These are phyloP conservation scores for Notolabrus celidotus DNA, from an alignment of 2,797 vertebrate genomes.

Conservation along the genomic window DNA sequence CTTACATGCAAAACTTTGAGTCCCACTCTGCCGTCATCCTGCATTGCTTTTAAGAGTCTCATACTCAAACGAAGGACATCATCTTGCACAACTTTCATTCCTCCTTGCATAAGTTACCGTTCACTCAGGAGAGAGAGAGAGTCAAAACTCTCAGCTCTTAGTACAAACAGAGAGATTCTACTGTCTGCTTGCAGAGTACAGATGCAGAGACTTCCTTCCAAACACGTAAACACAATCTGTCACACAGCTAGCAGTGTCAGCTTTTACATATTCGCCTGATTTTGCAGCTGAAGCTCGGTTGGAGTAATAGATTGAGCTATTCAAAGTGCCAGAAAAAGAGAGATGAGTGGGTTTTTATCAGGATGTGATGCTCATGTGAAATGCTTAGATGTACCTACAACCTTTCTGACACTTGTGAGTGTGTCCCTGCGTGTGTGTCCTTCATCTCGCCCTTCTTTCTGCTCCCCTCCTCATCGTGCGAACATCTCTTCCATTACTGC, in stretches of 20 bases:
- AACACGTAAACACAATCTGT: slow-evolving; percentile 50
- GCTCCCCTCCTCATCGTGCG: slow-evolving; percentile 20
- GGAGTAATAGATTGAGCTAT: slow-evolving; percentile 3
- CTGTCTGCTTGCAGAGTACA: slow-evolving; percentile 7
- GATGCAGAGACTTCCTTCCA: slow-evolving; percentile 21
- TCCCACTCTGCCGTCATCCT: background rate
- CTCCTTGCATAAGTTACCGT: too few species aligned
- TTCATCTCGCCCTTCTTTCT: slow-evolving; percentile 60
- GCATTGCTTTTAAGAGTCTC: background rate
- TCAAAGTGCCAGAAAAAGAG: background rate
- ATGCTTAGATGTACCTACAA: background rate
- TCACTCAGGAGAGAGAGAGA: too few species aligned
- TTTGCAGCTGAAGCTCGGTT: slow-evolving; percentile 15
- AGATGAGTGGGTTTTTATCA: background rate
- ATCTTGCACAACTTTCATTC: too few species aligned
- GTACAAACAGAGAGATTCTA: background rate
- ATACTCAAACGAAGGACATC: too few species aligned
- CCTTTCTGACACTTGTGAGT: background rate
- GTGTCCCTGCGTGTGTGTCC: slow-evolving; percentile 42
- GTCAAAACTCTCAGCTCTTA: background rate
- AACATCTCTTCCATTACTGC: slow-evolving; percentile 76
- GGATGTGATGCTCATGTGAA: background rate
- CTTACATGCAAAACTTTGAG: too few species aligned
- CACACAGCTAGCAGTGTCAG: slow-evolving; percentile 27
- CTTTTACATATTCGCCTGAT: slow-evolving; percentile 20